Percentiles rank a stretch among this genome's conserved stretches.
phyloP scores from a whole-genome alignment of 2,797 vertebrate genomes.

The Aselliscus stoliczkanus region DNA sequence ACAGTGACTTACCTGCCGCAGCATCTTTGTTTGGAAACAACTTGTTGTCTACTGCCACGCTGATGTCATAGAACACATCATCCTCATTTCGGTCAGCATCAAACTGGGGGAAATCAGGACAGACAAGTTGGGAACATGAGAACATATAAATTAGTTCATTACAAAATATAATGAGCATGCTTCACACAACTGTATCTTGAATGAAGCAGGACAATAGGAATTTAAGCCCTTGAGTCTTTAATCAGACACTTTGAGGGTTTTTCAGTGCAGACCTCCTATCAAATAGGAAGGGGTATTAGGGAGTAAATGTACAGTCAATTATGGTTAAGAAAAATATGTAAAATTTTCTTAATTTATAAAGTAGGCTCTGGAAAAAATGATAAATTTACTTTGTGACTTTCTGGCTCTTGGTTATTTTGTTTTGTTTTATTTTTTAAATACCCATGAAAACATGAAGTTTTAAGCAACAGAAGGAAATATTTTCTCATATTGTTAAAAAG shows the following conservation, averaged over 20 bases:
- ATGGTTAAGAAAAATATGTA: background rate
- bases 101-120: slow-evolving; percentile 81
- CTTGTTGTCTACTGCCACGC: slow-evolving; percentile 93
- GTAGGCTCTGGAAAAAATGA: background rate
- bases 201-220: background rate
- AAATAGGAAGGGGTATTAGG: background rate
- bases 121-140: slow-evolving; percentile 23
- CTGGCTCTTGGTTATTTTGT: background rate
- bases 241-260: background rate
- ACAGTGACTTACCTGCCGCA: slow-evolving; percentile 86
- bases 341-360: slow-evolving; percentile 18
- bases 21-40: slow-evolving; percentile 91
- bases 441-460: background rate
- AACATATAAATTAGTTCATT: background rate
- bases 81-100: slow-evolving; percentile 96
- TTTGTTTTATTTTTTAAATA: background rate
- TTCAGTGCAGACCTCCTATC: background rate
- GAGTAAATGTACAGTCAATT: background rate
- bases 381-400: background rate
- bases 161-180: background rate
- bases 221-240: background rate
- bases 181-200: background rate
- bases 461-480: background rate
- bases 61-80: slow-evolving; percentile 96
- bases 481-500: background rate